Evolutionary conservation across 2,888 invertebrate genomes (phyloP).

Genomic region (Disparrhopalites patrizii): DNA sequence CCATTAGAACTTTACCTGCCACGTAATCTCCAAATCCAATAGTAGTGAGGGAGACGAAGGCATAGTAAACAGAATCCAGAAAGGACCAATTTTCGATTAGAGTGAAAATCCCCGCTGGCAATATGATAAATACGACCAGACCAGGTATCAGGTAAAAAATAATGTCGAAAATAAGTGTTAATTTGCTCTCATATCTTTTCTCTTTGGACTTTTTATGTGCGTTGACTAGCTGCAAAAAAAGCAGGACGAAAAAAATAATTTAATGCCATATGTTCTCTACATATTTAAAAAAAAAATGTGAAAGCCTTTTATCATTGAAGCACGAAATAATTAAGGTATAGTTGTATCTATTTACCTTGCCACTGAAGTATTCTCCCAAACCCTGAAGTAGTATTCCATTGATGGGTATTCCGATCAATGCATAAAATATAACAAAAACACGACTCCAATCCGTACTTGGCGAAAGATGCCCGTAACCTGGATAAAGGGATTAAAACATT

Average conservation of each 20-base stretch:
- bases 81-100: slow-evolving; percentile 83
- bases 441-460: slow-evolving; percentile 74
- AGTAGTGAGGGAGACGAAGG: slow-evolving; percentile 80
- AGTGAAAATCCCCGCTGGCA: slow-evolving; percentile 79
- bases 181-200: slow-evolving; percentile 53
- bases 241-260: neutral
- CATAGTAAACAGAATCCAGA: slow-evolving; percentile 77
- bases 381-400: slow-evolving; percentile 71
- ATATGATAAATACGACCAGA: slow-evolving; percentile 76
- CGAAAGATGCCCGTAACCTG: slow-evolving; percentile 84
- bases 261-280: neutral
- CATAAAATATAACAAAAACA: slow-evolving; percentile 82
- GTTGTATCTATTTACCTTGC: slow-evolving; percentile 59
- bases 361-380: slow-evolving; percentile 79
- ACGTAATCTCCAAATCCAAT: slow-evolving; percentile 93
- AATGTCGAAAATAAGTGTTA: slow-evolving; percentile 74
- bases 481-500: slow-evolving; percentile 49
- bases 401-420: slow-evolving; percentile 78
- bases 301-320: no score
- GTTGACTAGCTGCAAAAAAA: slow-evolving; percentile 62
- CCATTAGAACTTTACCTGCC: slow-evolving; percentile 75
- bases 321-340: neutral
- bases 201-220: slow-evolving; percentile 74
- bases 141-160: slow-evolving; percentile 83
- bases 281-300: neutral